These are phyloP conservation scores for Eutolmus rufibarbis DNA, from an alignment of 2,888 invertebrate species.

Conservation along the genomic window DNA sequence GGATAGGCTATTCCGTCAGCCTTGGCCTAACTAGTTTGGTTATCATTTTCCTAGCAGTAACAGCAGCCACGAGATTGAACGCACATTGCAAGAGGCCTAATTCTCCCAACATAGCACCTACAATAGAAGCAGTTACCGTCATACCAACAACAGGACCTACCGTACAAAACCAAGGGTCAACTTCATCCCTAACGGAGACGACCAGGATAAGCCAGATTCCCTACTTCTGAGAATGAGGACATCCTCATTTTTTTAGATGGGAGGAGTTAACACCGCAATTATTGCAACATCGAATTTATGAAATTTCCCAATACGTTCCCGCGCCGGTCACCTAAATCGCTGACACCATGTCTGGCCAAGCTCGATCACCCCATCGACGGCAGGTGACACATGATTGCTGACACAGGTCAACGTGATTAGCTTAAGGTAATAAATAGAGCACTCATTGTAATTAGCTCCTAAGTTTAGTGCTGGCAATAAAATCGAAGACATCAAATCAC, in stretches of 20 bases:
- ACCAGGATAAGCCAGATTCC: not conserved
- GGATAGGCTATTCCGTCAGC: not conserved
- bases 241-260: not conserved
- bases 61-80: not conserved
- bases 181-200: not conserved
- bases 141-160: not conserved
- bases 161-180: not conserved
- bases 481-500: not conserved
- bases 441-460: not conserved
- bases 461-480: not conserved
- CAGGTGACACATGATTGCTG: not conserved
- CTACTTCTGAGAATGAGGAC: not conserved
- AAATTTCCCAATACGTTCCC: not conserved
- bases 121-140: not conserved
- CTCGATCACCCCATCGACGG: not conserved
- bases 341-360: not conserved
- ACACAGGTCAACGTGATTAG: not conserved
- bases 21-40: not conserved
- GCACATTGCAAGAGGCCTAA: not conserved
- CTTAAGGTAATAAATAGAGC: not conserved
- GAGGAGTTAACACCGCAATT: not conserved
- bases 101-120: not conserved
- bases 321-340: not conserved
- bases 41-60: not conserved
- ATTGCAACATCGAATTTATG: not conserved